A percentile compares a stretch with the other conserved stretches of the same genome.
Conservation (phyloP, 2,113 vertebrate genomes). For the Chaetodon auriga region DNA sequence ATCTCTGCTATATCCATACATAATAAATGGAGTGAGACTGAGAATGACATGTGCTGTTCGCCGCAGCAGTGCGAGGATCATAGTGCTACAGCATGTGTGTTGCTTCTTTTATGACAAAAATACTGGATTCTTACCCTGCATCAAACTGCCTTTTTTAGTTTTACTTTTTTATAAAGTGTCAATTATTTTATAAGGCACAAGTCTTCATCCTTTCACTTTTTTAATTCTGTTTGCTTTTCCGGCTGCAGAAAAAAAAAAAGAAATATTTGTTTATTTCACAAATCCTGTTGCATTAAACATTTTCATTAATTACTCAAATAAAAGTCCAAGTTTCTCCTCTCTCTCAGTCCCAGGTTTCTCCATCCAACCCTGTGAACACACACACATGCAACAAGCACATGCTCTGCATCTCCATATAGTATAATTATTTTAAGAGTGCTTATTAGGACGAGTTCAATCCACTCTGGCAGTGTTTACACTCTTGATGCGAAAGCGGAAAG, state of each 20-base stretch:
- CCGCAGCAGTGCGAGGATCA: slow-evolving; percentile 5
- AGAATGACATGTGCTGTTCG: slow-evolving; percentile 23
- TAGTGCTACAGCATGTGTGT: not conserved
- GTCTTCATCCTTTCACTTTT: not conserved
- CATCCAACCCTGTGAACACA: not conserved
- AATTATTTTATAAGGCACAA: not conserved
- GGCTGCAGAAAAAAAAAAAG: slow-evolving; percentile 1
- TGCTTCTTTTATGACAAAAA: slow-evolving; percentile 9
- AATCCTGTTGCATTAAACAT: slow-evolving; percentile 9
- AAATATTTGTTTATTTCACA: slow-evolving; percentile 22
- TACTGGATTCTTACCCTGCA: not conserved
- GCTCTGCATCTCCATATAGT: not conserved
- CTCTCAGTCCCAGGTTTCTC: not conserved
- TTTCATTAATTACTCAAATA: slow-evolving; percentile 46
- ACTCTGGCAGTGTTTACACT: slow-evolving; percentile 66
- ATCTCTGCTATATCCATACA: slow-evolving; percentile 57
- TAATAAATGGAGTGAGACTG: slow-evolving; percentile 63
- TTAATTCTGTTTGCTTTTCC: slow-evolving; percentile 1
- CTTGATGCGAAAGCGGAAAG: slow-evolving; percentile 47
- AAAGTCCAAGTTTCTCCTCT: not conserved
- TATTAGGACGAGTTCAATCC: slow-evolving; percentile 58
- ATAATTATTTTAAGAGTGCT: slow-evolving; percentile 53
- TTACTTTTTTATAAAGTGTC: not conserved
- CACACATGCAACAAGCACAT: not conserved
- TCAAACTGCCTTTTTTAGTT: not conserved